These are phyloP conservation scores for Polymixis flavicincta DNA, from an alignment of 2,888 invertebrate genomes.

Conservation along the genomic window DNA sequence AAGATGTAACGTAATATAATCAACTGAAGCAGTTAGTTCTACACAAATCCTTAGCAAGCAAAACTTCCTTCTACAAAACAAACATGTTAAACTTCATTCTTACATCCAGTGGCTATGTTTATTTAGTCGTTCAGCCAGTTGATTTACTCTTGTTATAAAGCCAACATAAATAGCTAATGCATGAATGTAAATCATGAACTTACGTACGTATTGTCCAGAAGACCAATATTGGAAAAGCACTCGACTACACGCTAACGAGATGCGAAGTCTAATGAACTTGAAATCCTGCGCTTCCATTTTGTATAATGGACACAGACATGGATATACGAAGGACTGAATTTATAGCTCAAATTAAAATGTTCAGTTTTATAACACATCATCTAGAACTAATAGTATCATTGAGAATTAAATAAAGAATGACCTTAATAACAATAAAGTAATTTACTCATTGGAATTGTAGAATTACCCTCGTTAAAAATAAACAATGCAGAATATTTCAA, in stretches of 20 bases:
- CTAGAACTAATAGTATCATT: constrained; percentile 9
- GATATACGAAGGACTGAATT: constrained; percentile 73
- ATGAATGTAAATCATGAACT: constrained; percentile 68
- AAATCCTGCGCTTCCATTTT: constrained; percentile 88
- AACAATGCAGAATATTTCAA: constrained; percentile 45
- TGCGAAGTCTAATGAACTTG: constrained; percentile 88
- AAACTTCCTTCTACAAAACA: constrained; percentile 27
- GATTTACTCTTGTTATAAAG: constrained; percentile 64
- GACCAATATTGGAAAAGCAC: constrained; percentile 88
- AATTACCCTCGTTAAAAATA: constrained; percentile 46
- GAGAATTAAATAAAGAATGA: constrained; percentile 6
- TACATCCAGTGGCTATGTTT: constrained; percentile 42
- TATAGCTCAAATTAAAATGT: constrained; percentile 19
- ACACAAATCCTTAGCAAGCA: neutral
- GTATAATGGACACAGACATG: constrained; percentile 83
- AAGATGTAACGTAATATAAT: neutral
- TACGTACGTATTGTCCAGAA: constrained; percentile 76
- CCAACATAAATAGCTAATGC: constrained; percentile 66
- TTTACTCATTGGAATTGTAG: constrained; percentile 19
- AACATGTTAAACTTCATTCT: constrained; percentile 25
- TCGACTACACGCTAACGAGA: constrained; percentile 87
- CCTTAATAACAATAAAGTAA: constrained; percentile 26
- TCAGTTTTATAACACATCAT: constrained; percentile 17
- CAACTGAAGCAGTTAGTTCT: neutral
- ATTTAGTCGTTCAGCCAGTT: constrained; percentile 56